Percentiles rank a stretch among this genome's conserved stretches.
These are phyloP conservation scores for Hypolimnas misippus DNA, from an alignment of 2,888 invertebrate species.

Conservation along the genomic window DNA sequence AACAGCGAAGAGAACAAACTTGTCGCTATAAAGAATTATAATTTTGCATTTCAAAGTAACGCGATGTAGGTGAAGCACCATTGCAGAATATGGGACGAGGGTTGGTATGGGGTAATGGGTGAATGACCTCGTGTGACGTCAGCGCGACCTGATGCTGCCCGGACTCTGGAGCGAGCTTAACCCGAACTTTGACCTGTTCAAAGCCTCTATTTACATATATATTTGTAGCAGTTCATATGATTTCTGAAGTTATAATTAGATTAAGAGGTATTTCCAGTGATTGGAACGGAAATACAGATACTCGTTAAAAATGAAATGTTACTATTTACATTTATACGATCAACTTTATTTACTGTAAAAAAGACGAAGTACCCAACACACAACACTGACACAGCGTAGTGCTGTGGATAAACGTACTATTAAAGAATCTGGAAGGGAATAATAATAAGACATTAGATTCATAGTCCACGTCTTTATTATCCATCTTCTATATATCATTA, in stretches of 20 bases:
- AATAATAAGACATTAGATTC: too few species aligned
- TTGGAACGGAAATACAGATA: too few species aligned
- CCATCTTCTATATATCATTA: too few species aligned
- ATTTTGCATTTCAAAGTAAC: conserved; percentile 36
- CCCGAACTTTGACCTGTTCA: conserved; percentile 73
- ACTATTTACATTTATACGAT: too few species aligned
- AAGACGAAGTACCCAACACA: too few species aligned
- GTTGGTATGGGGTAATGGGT: conserved; percentile 56
- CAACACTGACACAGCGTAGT: too few species aligned
- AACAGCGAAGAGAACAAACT: conserved; percentile 18
- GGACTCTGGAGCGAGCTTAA: conserved; percentile 62
- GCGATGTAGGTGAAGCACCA: conserved; percentile 49
- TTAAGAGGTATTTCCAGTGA: neutral
- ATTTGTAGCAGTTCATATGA: conserved; percentile 7
- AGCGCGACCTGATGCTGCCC: conserved; percentile 84
- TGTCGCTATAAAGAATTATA: conserved; percentile 14
- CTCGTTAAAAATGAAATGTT: too few species aligned
- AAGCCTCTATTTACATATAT: conserved; percentile 33
- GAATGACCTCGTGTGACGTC: conserved; percentile 77
- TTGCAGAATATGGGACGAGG: conserved; percentile 65
- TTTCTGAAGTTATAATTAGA: neutral
- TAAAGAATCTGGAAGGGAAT: too few species aligned
- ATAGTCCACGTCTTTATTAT: too few species aligned
- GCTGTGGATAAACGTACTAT: too few species aligned
- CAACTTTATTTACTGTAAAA: too few species aligned